These are phyloP conservation scores for Erynnis tages DNA, from an alignment of 2,888 invertebrate species.

Conservation along the genomic window DNA sequence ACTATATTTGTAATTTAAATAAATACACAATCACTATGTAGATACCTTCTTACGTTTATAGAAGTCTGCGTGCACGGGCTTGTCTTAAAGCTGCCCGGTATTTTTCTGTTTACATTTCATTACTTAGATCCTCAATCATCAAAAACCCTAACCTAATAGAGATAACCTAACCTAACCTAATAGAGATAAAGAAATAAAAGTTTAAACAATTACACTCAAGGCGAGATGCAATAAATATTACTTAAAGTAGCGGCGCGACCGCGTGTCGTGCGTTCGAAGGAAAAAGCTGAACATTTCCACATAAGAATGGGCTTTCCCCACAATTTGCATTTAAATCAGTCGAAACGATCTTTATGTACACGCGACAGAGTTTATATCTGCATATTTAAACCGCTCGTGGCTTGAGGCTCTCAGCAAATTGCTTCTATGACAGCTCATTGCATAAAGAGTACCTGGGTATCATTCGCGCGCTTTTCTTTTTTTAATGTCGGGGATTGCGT, in stretches of 20 bases:
- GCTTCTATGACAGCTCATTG: slow-evolving; percentile 24
- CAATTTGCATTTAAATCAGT: slow-evolving; percentile 50
- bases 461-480: too few relatives aligned
- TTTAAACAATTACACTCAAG: background rate
- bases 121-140: too few relatives aligned
- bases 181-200: background rate
- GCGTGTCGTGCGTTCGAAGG: slow-evolving; percentile 1
- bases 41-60: too few relatives aligned
- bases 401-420: slow-evolving; percentile 40
- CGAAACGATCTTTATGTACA: slow-evolving; percentile 35
- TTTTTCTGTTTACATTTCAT: too few relatives aligned
- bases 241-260: background rate
- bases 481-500: too few relatives aligned
- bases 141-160: too few relatives aligned
- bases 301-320: slow-evolving; percentile 30
- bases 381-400: slow-evolving; percentile 38
- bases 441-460: background rate
- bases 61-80: too few relatives aligned
- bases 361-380: slow-evolving; percentile 36
- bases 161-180: too few relatives aligned
- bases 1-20: too few relatives aligned
- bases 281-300: slow-evolving; percentile 17
- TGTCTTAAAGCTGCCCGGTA: too few relatives aligned
- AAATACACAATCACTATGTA: too few relatives aligned
- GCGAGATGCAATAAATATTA: slow-evolving; percentile 9